These are phyloP conservation scores for Crenichthys baileyi DNA, from an alignment of 2,797 vertebrate species.

Conservation along the genomic window DNA sequence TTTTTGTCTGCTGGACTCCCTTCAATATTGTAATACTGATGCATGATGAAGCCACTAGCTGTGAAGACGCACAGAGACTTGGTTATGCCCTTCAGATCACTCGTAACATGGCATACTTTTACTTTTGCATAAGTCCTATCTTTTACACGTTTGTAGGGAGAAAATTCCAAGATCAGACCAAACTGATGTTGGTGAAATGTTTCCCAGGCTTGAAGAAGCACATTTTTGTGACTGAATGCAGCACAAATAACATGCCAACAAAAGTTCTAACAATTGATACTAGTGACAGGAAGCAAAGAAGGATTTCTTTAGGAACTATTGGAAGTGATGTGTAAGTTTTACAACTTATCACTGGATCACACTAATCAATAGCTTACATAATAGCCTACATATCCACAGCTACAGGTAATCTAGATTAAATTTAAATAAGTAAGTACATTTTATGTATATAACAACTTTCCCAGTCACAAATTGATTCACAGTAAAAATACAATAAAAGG, in stretches of 20 bases:
- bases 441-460: too few relatives aligned
- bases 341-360: background rate
- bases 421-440: background rate
- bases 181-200: slow-evolving; percentile 55
- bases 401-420: background rate
- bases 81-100: slow-evolving; percentile 62
- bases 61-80: background rate
- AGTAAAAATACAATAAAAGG: too few relatives aligned
- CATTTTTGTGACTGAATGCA: slow-evolving; percentile 37
- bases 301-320: background rate
- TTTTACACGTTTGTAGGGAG: slow-evolving; percentile 84
- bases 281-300: too few relatives aligned
- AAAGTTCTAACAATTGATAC: slow-evolving; percentile 19
- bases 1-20: slow-evolving; percentile 82
- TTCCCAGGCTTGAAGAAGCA: slow-evolving; percentile 57
- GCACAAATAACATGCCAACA: slow-evolving; percentile 35
- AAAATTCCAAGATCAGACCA: slow-evolving; percentile 80
- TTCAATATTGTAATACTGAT: slow-evolving; percentile 73
- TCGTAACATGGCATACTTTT: slow-evolving; percentile 73
- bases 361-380: background rate
- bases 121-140: slow-evolving; percentile 83
- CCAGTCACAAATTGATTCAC: too few relatives aligned
- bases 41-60: rapidly evolving
- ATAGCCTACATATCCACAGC: background rate
- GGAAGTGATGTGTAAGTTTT: background rate